Evolutionary conservation across 1,140 invertebrate genomes (phyloP), one percentile per base, ranked within the genome.

Genomic region (Anoplolepis gracilipes): DNA sequence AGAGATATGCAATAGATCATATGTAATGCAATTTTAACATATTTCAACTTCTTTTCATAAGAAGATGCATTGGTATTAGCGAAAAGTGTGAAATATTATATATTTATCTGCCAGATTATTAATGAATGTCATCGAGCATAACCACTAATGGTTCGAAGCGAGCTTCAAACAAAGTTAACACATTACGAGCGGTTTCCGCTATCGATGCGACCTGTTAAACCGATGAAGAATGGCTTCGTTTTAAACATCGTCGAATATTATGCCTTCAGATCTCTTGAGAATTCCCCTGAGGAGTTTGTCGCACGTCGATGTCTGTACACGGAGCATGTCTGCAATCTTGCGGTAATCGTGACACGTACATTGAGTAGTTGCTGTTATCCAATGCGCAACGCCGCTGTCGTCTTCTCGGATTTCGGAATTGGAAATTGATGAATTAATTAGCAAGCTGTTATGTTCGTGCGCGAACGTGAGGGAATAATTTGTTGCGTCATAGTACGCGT

Each of bases 391-490:
- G 46, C 57, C 33, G 53, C 30, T 36, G 86, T 19, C 46, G 46
- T 49, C 46, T 49, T 49, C 46, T 19, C 46, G 46, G 46, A 88
- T 88, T 67, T 49, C 55, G 64, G 75, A 76, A 89, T 89, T 82
- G 78, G 85, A 87, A 88, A 88, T 90, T 88, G 88, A 90, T 90
- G 69, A 90, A 90, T 87, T 90, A 90, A 90, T 90, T 90, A 90
- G 72, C 76, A 75, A 85, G 46, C 76, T 87, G 87, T 87, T 87
- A 82, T 84, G 72, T 30, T 25, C 57, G 64, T 57, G 64, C 67
- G 69, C 61, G 30, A 49, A 10, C 36, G 57, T 69, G 70, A 64
- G 69, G 81, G 42, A 25, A 85, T 77, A 81, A 87, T 90, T 87
- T 79, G 85, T 85, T 90, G 57, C 76, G 61, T 69, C 70, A 53